A percentile compares a stretch with the other conserved stretches of the same genome.
Evolutionary conservation across 2,113 vertebrate genomes (phyloP).

Genomic region (Neolamprologus tretocephalus): DNA sequence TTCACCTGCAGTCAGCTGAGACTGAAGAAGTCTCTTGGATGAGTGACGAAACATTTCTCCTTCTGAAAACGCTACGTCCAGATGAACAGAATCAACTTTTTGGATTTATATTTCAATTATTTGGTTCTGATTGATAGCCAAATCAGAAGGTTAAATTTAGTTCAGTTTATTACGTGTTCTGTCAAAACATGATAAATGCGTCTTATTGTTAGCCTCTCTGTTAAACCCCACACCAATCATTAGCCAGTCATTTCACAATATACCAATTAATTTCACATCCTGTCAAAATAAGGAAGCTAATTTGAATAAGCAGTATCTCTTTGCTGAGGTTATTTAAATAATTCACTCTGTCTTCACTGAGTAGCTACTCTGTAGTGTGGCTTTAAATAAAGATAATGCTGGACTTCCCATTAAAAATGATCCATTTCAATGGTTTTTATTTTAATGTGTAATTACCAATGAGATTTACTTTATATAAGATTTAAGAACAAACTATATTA

Average conservation of each 20-base stretch:
- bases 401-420: neutral
- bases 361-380: neutral
- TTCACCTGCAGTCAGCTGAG: neutral
- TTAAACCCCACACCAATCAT: neutral
- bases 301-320: neutral
- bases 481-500: neutral
- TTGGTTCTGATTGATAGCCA: neutral
- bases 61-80: neutral
- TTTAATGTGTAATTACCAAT: neutral
- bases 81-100: neutral
- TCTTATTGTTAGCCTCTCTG: neutral
- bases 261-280: neutral
- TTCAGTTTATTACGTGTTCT: neutral
- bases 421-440: neutral
- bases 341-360: neutral
- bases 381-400: neutral
- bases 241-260: neutral
- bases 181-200: neutral
- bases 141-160: constrained; percentile 7
- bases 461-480: neutral
- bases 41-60: neutral
- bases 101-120: neutral
- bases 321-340: neutral
- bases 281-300: neutral
- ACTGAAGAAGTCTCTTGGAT: neutral